Percentiles rank a stretch among this genome's conserved stretches.
Conservation (phyloP, 2,113 vertebrate species). For the Chionis minor region DNA sequence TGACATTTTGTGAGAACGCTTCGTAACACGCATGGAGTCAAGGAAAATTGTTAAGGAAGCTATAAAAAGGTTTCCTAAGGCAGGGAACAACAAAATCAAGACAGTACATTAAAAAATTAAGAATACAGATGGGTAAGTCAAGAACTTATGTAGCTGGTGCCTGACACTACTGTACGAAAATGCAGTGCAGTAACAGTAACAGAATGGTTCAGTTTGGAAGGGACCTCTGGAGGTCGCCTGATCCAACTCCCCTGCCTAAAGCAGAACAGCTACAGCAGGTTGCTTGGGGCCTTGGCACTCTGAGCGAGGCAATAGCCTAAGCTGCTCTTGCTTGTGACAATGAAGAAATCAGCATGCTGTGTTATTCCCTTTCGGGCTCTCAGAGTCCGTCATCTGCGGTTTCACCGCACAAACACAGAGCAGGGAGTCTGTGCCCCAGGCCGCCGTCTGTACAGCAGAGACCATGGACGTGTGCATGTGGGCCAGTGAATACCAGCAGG, state of each 20-base stretch:
- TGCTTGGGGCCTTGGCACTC: background rate
- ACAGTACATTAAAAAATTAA: background rate
- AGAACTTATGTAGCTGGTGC: background rate
- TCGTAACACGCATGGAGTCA: background rate
- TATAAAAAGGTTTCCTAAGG: background rate
- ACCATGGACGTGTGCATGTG: fast-evolving
- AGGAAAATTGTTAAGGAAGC: background rate
- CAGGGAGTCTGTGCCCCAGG: background rate
- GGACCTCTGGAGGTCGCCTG: background rate
- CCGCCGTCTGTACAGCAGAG: background rate
- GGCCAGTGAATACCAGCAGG: background rate
- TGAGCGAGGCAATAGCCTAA: background rate
- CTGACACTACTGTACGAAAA: background rate
- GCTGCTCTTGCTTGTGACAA: background rate
- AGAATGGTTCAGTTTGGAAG: background rate
- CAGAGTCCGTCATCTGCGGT: background rate
- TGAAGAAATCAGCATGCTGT: background rate
- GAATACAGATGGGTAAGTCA: background rate
- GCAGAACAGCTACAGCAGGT: background rate
- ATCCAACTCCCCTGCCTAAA: background rate
- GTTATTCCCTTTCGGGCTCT: background rate
- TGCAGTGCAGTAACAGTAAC: background rate
- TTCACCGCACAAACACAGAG: background rate
- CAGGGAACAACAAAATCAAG: background rate
- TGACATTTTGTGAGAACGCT: background rate